These are phyloP conservation scores for Malurus elegans DNA, from an alignment of 2,113 vertebrate genomes.

Conservation along the genomic window DNA sequence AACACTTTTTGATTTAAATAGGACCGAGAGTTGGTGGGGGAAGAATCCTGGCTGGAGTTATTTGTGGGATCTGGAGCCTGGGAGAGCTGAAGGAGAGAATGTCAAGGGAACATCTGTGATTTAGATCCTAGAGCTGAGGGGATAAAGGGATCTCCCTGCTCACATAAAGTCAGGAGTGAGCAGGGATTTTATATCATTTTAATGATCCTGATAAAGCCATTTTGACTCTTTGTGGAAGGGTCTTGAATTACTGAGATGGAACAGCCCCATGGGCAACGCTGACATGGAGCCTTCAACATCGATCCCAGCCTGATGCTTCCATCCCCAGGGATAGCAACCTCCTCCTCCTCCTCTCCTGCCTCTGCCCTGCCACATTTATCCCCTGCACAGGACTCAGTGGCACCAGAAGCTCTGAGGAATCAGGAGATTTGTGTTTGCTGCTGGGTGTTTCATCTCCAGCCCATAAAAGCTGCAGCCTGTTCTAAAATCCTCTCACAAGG, in stretches of 20 bases:
- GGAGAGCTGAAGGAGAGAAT: neutral
- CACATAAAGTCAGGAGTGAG: neutral
- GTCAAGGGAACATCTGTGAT: neutral
- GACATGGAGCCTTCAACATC: accelerated
- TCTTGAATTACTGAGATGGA: neutral
- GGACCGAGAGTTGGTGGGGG: neutral
- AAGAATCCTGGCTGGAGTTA: neutral
- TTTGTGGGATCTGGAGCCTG: neutral
- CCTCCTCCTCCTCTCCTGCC: neutral
- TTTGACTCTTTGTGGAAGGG: neutral
- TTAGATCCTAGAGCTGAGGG: neutral
- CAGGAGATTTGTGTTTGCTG: slow-evolving; percentile 40
- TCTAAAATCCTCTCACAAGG: neutral
- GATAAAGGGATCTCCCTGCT: neutral
- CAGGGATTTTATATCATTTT: neutral
- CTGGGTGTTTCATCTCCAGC: neutral
- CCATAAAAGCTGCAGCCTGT: neutral
- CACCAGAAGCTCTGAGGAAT: neutral
- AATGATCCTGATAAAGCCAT: neutral
- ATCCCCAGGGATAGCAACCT: neutral
- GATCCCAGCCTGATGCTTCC: neutral
- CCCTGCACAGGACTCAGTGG: neutral
- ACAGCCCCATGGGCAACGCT: neutral
- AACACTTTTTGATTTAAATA: neutral
- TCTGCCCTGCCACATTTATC: neutral